Evolutionary conservation across 2,888 invertebrate genomes (phyloP), one percentile per base, ranked within the genome.

Genomic region (Drosophila percnosoma): DNA sequence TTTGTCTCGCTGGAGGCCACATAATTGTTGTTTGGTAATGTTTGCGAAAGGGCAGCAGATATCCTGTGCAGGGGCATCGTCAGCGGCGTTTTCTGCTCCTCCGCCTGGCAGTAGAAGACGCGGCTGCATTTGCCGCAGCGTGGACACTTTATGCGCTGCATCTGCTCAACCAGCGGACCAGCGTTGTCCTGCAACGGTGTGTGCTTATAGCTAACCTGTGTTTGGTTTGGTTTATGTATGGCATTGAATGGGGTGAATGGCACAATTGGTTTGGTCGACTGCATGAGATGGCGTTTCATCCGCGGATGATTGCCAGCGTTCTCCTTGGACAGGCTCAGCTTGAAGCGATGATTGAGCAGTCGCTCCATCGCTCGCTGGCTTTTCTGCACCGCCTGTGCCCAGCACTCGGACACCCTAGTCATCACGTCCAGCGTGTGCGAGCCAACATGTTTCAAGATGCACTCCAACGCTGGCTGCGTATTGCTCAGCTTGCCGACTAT

Each of bases 111-210:
- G 68, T 54, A 52, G 18, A 78, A 90, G 3, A 90, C 90, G 13
- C 75, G 82, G 57, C 87, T 89, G 60, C 65, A 53, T 7, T 82
- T 76, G 8, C 90, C 87, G 42, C 87, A 87, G 11, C 90, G 82
- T 11, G 87, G 87, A 33, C 87, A 87, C 55, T 85, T 87, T 24
- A 90, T 87, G 52, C 90, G 80, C n/a, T 80, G 89, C 33, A 58
- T 18, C 36, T 85, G 87, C 33, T 85, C 85, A 29, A 80, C 75
- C n/a, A 83, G 38, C 48, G 53, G 18, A 24, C 70, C 40, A 24
- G 45, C 15, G 45, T 48, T 75, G 7, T 73, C 75, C 7, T 83
- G 87, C 58, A 71, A 67, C 13, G 72, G 34, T 2, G 59, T 29
- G 42, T 49, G 58, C 29, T 49, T 68, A 36, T 53, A 42, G 31